Base-by-base conservation (phyloP, 2,888 invertebrate genomes). In the Chymomyza caudatula region DNA sequence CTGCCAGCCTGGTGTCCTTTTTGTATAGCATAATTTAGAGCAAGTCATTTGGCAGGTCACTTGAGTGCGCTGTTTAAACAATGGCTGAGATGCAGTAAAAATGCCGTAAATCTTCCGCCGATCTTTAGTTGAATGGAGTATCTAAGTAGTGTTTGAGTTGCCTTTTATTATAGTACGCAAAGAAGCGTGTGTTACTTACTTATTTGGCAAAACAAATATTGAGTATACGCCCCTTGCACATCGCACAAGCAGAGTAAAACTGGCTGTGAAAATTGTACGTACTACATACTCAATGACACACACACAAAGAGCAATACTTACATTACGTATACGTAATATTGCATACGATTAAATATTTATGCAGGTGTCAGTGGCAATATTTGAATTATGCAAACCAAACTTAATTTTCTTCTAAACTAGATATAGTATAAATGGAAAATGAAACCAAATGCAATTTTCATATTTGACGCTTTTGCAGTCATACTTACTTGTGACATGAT, bases 341-440 rank as follows among this genome's bases (percentile, higher is more conserved):
- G 51, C 22, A 22, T 6, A 51, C 20, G 13, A 8, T 51, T 51
- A 20, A 44, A 51, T 20, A 20, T 20, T 19, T 20, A 17, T 22
- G 8, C 29, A 2, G 2, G 8, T 25, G 25, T 1, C 25, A 25
- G 25, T 25, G 63, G 63, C 59, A 65, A 69, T 73, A 69, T 78
- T 76, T 73, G 61, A 76, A 71, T 64, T 63, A 62, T 67, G 71
- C 77, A 17, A 71, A 54, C 69, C 42, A 15, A 71, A 71, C 73
- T 80, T 63, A 63, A 77, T 79, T 71, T 75, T 67, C 22, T 69
- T 64, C 69, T 64, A 71, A 83, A 61, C 68, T 64, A 71, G 51
- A 73, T 75, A 69, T 53, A 69, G 67, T 51, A 20, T 51, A 13
- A 19, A 51, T 51, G 51, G n/a, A 3, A 54, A 52, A 62, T 49